These are phyloP conservation scores for Cephus spinipes DNA, from an alignment of 2,888 invertebrate genomes.

Conservation along the genomic window DNA sequence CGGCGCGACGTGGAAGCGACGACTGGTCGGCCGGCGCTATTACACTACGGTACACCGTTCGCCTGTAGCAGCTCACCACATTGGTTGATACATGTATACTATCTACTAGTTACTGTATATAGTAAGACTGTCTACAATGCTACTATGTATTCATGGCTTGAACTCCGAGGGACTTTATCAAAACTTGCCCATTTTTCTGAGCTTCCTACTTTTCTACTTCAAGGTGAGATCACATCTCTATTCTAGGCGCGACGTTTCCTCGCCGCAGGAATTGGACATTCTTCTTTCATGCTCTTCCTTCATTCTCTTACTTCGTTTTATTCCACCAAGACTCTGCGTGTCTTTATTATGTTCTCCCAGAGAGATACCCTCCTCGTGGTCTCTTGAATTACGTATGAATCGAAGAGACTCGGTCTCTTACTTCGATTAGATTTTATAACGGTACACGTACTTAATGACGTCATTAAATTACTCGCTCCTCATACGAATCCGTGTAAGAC, in stretches of 20 bases:
- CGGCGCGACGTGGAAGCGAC: background rate
- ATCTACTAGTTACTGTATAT: background rate
- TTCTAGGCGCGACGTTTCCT: slow-evolving; percentile 10
- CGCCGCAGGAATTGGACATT: background rate
- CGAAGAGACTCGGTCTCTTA: background rate
- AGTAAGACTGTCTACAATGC: background rate
- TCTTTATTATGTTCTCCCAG: background rate
- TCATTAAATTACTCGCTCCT: background rate
- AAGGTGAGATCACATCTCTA: slow-evolving; percentile 22
- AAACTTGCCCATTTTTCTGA: slow-evolving; percentile 47
- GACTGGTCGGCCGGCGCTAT: background rate
- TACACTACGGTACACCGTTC: background rate
- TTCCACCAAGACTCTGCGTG: background rate
- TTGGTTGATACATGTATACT: background rate
- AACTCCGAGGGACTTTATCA: slow-evolving; percentile 46
- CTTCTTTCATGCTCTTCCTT: background rate
- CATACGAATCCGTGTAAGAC: background rate
- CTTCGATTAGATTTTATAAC: background rate
- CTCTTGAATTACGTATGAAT: background rate
- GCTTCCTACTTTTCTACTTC: slow-evolving; percentile 9
- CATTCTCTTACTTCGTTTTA: background rate
- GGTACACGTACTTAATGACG: background rate
- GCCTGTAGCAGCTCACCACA: background rate
- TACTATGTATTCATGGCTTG: slow-evolving; percentile 49
- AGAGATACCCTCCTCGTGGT: background rate